Evolutionary conservation across 2,888 invertebrate species (phyloP).

Genomic region (Caenorhabditis sp.): DNA sequence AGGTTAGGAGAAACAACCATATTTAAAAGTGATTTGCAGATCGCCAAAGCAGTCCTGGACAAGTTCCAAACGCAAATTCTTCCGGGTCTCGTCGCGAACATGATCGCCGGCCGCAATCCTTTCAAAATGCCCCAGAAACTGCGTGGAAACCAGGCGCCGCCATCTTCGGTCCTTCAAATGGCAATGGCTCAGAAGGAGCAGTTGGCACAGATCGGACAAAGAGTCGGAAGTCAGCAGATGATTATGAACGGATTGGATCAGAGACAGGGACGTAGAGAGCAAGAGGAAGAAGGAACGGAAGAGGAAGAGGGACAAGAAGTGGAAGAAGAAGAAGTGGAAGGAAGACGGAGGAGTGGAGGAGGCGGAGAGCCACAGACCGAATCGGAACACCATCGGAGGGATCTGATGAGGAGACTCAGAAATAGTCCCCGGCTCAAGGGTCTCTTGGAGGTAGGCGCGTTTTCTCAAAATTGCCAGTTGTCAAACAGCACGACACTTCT

Average conservation of each 20-base stretch:
- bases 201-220: slow-evolving; percentile 9
- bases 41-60: slow-evolving; percentile 74
- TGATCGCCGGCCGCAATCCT: slow-evolving; percentile 71
- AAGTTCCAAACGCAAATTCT: slow-evolving; percentile 76
- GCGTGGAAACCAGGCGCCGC: slow-evolving; percentile 50
- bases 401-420: slow-evolving; percentile 49
- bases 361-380: slow-evolving; percentile 36
- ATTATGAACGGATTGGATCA: slow-evolving; percentile 23
- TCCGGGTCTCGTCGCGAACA: slow-evolving; percentile 74
- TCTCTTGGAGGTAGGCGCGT: slow-evolving; percentile 33
- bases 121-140: slow-evolving; percentile 66
- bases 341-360: slow-evolving; percentile 1
- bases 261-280: slow-evolving; percentile 26
- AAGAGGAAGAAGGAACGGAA: slow-evolving; percentile 5
- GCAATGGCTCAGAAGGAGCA: slow-evolving; percentile 36
- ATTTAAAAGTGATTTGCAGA: slow-evolving; percentile 56
- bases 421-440: slow-evolving; percentile 56
- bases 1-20: no score
- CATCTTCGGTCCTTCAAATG: slow-evolving; percentile 30
- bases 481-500: no score
- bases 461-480: no score
- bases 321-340: slow-evolving; percentile 1
- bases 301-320: slow-evolving; percentile 22
- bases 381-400: slow-evolving; percentile 38
- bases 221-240: slow-evolving; percentile 6